These are phyloP conservation scores for Botrylloides violaceus DNA, from an alignment of 23 tunicate genomes.

Conservation along the genomic window DNA sequence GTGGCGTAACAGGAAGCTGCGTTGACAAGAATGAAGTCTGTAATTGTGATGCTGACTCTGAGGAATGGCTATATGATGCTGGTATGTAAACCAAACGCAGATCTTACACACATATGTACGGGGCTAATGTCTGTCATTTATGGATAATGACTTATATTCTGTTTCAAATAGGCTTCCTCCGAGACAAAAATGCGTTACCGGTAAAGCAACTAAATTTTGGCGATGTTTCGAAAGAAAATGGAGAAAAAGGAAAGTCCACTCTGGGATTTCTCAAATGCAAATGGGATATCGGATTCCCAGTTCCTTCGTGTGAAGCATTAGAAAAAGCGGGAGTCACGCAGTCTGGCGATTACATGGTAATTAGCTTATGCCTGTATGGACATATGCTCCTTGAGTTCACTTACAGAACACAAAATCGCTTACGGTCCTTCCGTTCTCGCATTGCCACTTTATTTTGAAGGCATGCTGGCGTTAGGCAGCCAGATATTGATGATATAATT, in stretches of 20 bases:
- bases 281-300: slow-evolving; percentile 73
- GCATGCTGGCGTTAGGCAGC: no score
- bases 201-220: slow-evolving; percentile 73
- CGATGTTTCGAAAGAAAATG: slow-evolving; percentile 56
- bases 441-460: no score
- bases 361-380: no score
- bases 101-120: no score
- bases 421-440: no score
- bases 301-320: slow-evolving; percentile 75
- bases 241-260: slow-evolving; percentile 72
- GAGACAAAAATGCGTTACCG: slow-evolving; percentile 63
- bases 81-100: no score
- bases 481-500: no score
- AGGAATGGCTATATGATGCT: slow-evolving; percentile 83
- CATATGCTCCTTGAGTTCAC: no score
- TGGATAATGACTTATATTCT: no score
- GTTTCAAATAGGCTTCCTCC: slow-evolving; percentile 56
- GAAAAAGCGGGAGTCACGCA: slow-evolving; percentile 61
- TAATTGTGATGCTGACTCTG: slow-evolving; percentile 93
- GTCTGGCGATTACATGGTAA: slow-evolving; percentile 46
- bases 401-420: no score
- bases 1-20: slow-evolving; percentile 64
- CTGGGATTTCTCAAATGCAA: slow-evolving; percentile 85
- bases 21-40: slow-evolving; percentile 54
- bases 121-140: no score